phyloP scores from a whole-genome alignment of 2,797 vertebrate species.

The Tauraco hartlaubi region DNA sequence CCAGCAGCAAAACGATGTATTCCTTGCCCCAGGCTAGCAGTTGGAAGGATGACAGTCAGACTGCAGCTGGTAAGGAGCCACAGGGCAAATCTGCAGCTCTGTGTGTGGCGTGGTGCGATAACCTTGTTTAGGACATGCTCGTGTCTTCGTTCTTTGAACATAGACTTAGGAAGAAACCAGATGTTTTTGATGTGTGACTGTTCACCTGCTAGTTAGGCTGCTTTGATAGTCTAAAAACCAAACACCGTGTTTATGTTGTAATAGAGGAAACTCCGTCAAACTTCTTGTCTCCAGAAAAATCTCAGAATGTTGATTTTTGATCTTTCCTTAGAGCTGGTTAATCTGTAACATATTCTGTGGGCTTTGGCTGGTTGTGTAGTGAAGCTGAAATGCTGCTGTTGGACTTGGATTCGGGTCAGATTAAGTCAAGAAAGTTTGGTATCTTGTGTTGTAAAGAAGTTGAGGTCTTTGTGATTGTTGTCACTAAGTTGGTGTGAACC shows the following conservation, averaged over 20 bases:
- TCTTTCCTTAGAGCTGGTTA: not conserved
- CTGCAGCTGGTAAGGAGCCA: no score
- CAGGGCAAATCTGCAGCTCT: no score
- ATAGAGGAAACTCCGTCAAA: not conserved
- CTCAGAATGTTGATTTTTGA: not conserved
- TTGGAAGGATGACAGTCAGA: no score
- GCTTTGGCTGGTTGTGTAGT: not conserved
- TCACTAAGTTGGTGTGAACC: not conserved
- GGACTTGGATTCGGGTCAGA: not conserved
- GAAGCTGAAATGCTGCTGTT: not conserved
- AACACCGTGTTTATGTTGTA: not conserved
- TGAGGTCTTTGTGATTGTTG: not conserved
- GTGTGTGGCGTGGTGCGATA: no score
- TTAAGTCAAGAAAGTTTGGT: not conserved
- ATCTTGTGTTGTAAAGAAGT: not conserved
- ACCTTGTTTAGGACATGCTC: no score
- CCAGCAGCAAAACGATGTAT: no score
- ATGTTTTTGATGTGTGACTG: not conserved
- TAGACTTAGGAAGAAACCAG: not conserved
- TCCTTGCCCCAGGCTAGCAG: no score
- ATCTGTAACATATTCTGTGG: accelerated
- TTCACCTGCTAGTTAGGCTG: not conserved
- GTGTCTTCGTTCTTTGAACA: not conserved
- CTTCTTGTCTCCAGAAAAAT: not conserved
- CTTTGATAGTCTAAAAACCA: not conserved